A percentile compares a stretch with the other conserved stretches of the same genome.
phyloP scores from a whole-genome alignment of 2,888 invertebrate genomes.

The Phalera bucephala region DNA sequence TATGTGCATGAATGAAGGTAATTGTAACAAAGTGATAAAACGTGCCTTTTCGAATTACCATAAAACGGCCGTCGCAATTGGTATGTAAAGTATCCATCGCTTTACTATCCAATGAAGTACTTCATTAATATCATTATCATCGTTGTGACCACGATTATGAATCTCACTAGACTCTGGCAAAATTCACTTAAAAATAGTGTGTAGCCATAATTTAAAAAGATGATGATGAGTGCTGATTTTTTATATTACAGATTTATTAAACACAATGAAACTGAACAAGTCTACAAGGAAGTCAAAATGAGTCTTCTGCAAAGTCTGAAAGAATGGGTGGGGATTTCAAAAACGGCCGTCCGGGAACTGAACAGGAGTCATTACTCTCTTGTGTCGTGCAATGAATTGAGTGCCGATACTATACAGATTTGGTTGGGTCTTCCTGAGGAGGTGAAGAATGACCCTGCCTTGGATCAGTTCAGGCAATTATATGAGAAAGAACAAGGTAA shows the following conservation, averaged over 20 bases:
- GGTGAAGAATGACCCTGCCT: constrained; percentile 83
- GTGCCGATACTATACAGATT: constrained; percentile 75
- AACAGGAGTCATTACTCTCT: constrained; percentile 53
- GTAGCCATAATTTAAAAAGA: too few species aligned
- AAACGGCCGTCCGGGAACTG: constrained; percentile 51
- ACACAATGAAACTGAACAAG: neutral
- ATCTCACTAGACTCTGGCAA: too few species aligned
- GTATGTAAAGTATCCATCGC: too few species aligned
- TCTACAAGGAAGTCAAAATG: constrained; percentile 3
- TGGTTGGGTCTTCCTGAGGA: constrained; percentile 84
- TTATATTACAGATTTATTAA: neutral
- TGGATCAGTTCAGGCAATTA: constrained; percentile 75
- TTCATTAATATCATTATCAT: too few species aligned
- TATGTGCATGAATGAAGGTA: too few species aligned
- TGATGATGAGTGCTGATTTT: too few species aligned
- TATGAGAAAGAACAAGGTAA: constrained; percentile 62
- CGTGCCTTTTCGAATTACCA: too few species aligned
- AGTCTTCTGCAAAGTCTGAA: constrained; percentile 24
- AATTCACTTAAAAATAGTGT: too few species aligned
- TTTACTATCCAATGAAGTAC: too few species aligned
- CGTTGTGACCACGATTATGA: too few species aligned
- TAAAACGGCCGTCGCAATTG: too few species aligned
- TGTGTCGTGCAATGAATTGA: constrained; percentile 68
- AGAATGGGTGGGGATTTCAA: constrained; percentile 20
- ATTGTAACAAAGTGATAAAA: too few species aligned